These are phyloP conservation scores for Hedychridium roseum DNA, from an alignment of 2,888 invertebrate species.

Conservation along the genomic window DNA sequence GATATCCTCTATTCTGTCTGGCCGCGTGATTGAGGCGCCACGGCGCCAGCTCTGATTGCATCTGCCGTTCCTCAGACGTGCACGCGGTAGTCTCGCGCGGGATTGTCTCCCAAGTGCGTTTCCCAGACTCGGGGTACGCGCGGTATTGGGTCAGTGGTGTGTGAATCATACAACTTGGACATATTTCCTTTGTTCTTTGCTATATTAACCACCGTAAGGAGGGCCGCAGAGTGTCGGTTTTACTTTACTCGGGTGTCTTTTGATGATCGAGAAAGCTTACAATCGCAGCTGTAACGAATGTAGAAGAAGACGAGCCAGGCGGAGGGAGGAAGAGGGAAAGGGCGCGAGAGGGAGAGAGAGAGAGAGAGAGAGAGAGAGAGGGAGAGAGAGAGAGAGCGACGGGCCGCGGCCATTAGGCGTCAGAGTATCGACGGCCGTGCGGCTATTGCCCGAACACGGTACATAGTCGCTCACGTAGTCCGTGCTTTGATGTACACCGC, in stretches of 20 bases:
- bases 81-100: constrained; percentile 18
- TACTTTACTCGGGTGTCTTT: too few relatives aligned
- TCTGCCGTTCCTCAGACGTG: constrained; percentile 36
- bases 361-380: too few relatives aligned
- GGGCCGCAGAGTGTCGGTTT: too few relatives aligned
- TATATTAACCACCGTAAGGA: too few relatives aligned
- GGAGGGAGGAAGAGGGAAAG: too few relatives aligned
- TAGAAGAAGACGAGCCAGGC: too few relatives aligned
- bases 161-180: constrained; percentile 20
- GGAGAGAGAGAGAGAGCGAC: constrained; percentile 21
- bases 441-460: constrained; percentile 33
- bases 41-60: constrained; percentile 58
- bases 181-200: constrained; percentile 35
- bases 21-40: constrained; percentile 14
- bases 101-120: constrained; percentile 35
- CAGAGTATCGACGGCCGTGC: constrained; percentile 27
- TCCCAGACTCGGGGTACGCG: constrained; percentile 38
- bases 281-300: too few relatives aligned
- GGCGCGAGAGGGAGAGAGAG: too few relatives aligned
- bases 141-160: constrained; percentile 39
- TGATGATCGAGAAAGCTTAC: too few relatives aligned
- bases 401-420: constrained; percentile 33
- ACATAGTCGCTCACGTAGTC: constrained; percentile 46
- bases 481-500: constrained; percentile 58
- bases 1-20: neutral